Evolutionary conservation across 1,140 invertebrate genomes (phyloP).

Genomic region (Calycopis cecrops): DNA sequence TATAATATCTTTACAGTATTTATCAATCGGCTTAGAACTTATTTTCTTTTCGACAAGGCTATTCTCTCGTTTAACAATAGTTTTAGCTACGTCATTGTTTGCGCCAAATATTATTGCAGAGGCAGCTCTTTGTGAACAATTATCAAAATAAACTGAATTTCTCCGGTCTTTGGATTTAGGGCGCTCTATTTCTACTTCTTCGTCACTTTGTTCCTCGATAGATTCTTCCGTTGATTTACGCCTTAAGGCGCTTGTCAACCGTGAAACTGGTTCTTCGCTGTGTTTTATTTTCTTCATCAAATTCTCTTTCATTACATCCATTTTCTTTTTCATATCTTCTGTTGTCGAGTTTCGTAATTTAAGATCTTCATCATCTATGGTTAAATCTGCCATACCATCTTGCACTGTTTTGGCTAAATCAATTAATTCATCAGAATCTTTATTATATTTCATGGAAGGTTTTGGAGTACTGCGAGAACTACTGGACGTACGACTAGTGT

Average conservation of each 20-base stretch:
- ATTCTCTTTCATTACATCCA: constrained; percentile 53
- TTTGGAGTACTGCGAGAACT: constrained; percentile 47
- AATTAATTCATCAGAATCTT: constrained; percentile 47
- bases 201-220: constrained; percentile 52
- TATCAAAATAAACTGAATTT: constrained; percentile 55
- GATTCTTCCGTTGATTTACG: constrained; percentile 52
- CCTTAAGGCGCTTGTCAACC: constrained; percentile 49
- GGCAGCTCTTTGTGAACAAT: constrained; percentile 34
- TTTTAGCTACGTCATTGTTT: constrained; percentile 29
- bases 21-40: constrained; percentile 49
- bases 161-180: constrained; percentile 56
- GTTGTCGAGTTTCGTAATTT: constrained; percentile 38
- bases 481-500: constrained; percentile 40
- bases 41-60: constrained; percentile 38
- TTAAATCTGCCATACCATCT: constrained; percentile 64
- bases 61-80: constrained; percentile 33
- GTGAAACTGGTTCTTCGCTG: constrained; percentile 46
- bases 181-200: constrained; percentile 39
- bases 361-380: constrained; percentile 47
- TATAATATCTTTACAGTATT: constrained; percentile 70
- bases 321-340: constrained; percentile 56
- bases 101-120: constrained; percentile 26
- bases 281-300: constrained; percentile 61
- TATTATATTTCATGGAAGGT: constrained; percentile 42
- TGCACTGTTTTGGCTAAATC: constrained; percentile 62